Base-by-base conservation (phyloP, 2,888 invertebrate species). In the Standfussiana lucernea region DNA sequence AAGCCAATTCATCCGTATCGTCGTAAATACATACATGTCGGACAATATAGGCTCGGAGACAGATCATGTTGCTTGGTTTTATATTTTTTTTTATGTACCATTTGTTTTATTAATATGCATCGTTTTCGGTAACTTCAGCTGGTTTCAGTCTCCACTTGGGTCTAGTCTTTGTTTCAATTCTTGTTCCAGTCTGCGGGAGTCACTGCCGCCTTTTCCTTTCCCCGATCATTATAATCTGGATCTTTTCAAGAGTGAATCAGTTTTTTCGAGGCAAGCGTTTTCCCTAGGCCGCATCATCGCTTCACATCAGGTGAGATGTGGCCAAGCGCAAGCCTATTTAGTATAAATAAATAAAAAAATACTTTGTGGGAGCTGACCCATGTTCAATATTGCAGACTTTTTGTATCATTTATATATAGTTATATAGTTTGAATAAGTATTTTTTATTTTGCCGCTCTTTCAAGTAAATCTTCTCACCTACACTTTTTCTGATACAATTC, bases 1-100 rank as follows among this genome's bases (percentile, higher is more conserved):
- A 75, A 75, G 75, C 75, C 71, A 75, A 79, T 83, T 59, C 59
- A 64, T 83, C 18, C 35, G 37, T 21, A 11, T 21, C 32, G 59
- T 67, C 37, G 66, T 79, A 37, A 73, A 79, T 64, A 66, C 15
- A 40, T 62, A 61, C 10, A 68, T 24, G 56, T 24, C 8, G 56
- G 50, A 66, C 18, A 61, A 65, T 79, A 35, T 68, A 68, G 71
- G 24, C 75, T 7, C 47, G 59, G 75, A 79, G 75, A 79, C 53
- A 64, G 56, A 56, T 62, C 1, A 24, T 40, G 1, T 32, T 35
- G 3, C 10, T 32, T 59, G 32, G 15, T n/a, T 40, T 10, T 18
- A 59, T 21, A 2, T n/a, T 18, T n/a, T n/a, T 35, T 64, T 59
- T 61, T 35, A 35, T 21, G 32, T 24, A 21, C 4, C 1, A 21